These are phyloP conservation scores for Mesoligia furuncula DNA, from an alignment of 2,888 invertebrate genomes.

Conservation along the genomic window DNA sequence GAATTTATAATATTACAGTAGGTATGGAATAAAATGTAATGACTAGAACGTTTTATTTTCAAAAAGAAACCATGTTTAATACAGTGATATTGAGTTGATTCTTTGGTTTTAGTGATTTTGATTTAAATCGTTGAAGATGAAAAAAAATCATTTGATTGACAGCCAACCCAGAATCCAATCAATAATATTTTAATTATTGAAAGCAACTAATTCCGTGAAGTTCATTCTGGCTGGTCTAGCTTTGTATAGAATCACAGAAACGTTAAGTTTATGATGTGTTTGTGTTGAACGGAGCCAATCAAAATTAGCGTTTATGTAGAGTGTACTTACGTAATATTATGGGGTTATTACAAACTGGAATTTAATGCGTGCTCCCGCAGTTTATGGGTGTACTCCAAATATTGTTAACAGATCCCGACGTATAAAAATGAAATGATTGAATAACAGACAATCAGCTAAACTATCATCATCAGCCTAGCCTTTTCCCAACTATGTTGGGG, in stretches of 20 bases:
- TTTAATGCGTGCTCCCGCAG: slow-evolving; percentile 27
- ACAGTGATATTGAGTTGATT: not conserved
- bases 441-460: not conserved
- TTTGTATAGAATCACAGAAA: slow-evolving; percentile 33
- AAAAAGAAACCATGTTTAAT: not conserved
- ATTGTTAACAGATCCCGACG: slow-evolving; percentile 24
- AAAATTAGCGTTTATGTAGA: slow-evolving; percentile 42
- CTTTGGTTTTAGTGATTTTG: not conserved
- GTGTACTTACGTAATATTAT: slow-evolving; percentile 47
- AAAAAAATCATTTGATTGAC: not conserved
- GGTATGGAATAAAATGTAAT: not conserved
- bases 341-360: slow-evolving; percentile 46
- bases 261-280: slow-evolving; percentile 38
- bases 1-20: too few species aligned
- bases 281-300: slow-evolving; percentile 38
- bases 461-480: too few species aligned
- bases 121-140: not conserved
- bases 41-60: not conserved
- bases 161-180: slow-evolving; percentile 13
- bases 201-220: slow-evolving; percentile 10
- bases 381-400: slow-evolving; percentile 47
- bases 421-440: slow-evolving; percentile 28
- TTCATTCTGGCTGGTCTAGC: slow-evolving; percentile 40
- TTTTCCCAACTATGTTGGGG: too few species aligned
- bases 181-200: slow-evolving; percentile 35